Conservation (phyloP, 2,113 vertebrate genomes). For the Trichomycterus rosablanca region DNA sequence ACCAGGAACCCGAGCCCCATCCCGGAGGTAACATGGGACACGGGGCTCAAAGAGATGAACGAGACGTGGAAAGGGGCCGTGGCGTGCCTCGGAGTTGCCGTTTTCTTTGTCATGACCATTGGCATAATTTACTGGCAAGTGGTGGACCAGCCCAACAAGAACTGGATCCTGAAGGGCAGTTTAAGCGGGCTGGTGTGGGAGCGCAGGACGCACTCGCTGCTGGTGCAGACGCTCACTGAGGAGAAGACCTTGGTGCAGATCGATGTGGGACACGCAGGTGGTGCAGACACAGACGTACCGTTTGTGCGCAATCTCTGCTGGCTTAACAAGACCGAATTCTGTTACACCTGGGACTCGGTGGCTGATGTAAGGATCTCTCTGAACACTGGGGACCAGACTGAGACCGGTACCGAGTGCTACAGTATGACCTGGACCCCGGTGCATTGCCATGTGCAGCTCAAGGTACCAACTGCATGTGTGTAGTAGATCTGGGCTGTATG, state of each 20-base stretch:
- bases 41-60: conserved; percentile 82
- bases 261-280: conserved; percentile 69
- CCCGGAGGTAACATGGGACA: conserved; percentile 76
- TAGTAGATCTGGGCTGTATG: no score
- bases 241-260: conserved; percentile 75
- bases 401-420: conserved; percentile 77
- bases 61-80: conserved; percentile 89
- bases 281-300: conserved; percentile 69
- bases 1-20: conserved; percentile 74
- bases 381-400: conserved; percentile 60
- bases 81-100: conserved; percentile 81
- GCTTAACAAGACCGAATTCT: conserved; percentile 82
- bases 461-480: conserved; percentile 63
- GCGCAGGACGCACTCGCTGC: conserved; percentile 71
- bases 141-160: conserved; percentile 82
- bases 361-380: conserved; percentile 77
- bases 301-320: conserved; percentile 81
- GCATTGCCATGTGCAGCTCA: conserved; percentile 75
- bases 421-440: conserved; percentile 76
- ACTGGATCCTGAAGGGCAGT: conserved; percentile 84
- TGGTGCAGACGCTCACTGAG: conserved; percentile 73
- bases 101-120: conserved; percentile 90
- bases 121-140: conserved; percentile 94
- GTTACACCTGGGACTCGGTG: conserved; percentile 82
- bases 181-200: conserved; percentile 83